Conservation (phyloP, 1,140 invertebrate species). For the Drepana arcuata region DNA sequence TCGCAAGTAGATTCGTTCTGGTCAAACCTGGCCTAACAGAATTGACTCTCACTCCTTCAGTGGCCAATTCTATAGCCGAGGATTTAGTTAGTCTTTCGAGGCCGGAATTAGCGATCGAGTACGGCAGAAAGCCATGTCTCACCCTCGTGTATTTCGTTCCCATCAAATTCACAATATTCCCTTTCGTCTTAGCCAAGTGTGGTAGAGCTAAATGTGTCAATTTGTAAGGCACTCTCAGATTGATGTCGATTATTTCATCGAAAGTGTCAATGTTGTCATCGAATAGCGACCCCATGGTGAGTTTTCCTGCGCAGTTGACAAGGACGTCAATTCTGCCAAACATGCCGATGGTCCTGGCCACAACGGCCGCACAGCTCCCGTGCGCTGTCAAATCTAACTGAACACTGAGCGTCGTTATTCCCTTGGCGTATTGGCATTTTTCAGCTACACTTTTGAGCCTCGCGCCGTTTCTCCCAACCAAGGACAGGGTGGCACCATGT, state of each 20-base stretch:
- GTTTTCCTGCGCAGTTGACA: slow-evolving; percentile 83
- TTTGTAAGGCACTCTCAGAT: slow-evolving; percentile 80
- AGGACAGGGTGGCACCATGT: slow-evolving; percentile 71
- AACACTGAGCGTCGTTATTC: slow-evolving; percentile 56
- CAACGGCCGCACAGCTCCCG: slow-evolving; percentile 74
- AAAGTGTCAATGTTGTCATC: slow-evolving; percentile 78
- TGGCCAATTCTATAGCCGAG: slow-evolving; percentile 71
- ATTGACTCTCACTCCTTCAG: slow-evolving; percentile 76
- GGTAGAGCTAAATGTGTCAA: slow-evolving; percentile 81
- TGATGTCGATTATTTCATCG: slow-evolving; percentile 79
- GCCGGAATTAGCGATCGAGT: slow-evolving; percentile 16
- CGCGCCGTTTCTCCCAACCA: slow-evolving; percentile 80
- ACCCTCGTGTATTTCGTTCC: slow-evolving; percentile 11
- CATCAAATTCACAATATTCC: slow-evolving; percentile 24
- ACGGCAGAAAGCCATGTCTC: slow-evolving; percentile 18
- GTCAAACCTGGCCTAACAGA: slow-evolving; percentile 76
- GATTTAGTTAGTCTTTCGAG: slow-evolving; percentile 80
- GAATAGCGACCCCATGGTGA: slow-evolving; percentile 79
- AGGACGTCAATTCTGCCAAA: slow-evolving; percentile 76
- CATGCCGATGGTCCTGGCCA: slow-evolving; percentile 72
- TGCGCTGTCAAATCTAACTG: slow-evolving; percentile 75
- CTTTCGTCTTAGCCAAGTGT: slow-evolving; percentile 74
- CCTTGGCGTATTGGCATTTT: slow-evolving; percentile 71
- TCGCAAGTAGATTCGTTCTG: slow-evolving; percentile 75
- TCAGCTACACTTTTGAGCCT: slow-evolving; percentile 75